Conservation (phyloP, 2,113 vertebrate species). For the Rhegmatorhina hoffmannsi region DNA sequence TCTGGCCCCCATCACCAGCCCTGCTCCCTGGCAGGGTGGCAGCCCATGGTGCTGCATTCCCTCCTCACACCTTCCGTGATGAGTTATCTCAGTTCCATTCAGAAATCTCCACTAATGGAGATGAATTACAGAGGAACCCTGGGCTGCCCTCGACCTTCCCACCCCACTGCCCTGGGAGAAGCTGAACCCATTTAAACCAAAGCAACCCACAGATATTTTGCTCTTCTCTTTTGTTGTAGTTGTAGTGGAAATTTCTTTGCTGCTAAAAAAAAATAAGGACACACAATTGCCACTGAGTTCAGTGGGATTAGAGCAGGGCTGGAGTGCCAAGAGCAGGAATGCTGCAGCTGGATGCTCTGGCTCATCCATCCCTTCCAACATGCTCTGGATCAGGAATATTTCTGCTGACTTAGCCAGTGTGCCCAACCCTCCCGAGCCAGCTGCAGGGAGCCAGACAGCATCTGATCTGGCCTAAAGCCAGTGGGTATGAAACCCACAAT, state of each 20-base stretch:
- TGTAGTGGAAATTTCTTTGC: background rate
- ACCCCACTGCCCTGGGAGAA: background rate
- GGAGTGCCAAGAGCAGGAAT: background rate
- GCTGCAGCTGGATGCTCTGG: background rate
- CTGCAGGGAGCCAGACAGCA: background rate
- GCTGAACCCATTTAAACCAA: background rate
- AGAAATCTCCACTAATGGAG: background rate
- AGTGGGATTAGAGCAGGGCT: background rate
- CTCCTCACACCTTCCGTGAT: accelerated
- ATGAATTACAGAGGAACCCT: background rate
- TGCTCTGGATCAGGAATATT: background rate
- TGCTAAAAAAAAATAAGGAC: background rate
- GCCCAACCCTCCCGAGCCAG: background rate
- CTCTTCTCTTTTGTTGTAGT: background rate
- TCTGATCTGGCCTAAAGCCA: background rate
- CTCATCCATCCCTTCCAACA: background rate
- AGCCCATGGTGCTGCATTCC: background rate
- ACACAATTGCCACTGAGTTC: background rate
- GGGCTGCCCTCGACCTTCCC: background rate
- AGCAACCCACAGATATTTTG: background rate
- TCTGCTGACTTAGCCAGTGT: background rate
- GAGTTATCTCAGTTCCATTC: background rate
- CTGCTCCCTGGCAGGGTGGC: accelerated
- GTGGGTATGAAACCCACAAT: accelerated
- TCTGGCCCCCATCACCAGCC: background rate